Conservation (phyloP, 1,140 invertebrate genomes). For the Apis laboriosa region DNA sequence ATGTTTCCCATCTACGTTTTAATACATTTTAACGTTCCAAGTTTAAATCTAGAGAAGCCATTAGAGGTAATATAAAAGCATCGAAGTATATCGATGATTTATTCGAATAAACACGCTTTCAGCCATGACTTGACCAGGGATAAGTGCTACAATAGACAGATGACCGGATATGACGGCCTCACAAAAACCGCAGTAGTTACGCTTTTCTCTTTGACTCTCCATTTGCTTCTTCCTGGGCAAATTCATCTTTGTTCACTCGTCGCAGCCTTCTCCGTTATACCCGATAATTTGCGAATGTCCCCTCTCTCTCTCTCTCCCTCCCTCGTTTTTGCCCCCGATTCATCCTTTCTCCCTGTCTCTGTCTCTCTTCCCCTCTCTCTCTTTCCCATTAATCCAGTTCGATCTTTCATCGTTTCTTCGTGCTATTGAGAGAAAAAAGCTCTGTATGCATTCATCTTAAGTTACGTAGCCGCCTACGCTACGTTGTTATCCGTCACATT, state of each 20-base stretch:
- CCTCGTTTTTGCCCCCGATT: conserved; percentile 38
- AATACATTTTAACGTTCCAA: background rate
- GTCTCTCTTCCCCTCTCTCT: conserved; percentile 3
- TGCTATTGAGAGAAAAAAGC: conserved; percentile 33
- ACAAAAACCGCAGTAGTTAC: conserved; percentile 74
- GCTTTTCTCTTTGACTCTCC: conserved; percentile 61
- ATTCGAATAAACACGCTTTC: conserved; percentile 76
- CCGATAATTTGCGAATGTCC: conserved; percentile 44
- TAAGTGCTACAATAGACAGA: conserved; percentile 67
- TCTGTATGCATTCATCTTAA: conserved; percentile 31
- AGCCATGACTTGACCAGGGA: conserved; percentile 57
- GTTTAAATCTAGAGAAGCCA: background rate
- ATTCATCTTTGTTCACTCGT: conserved; percentile 49
- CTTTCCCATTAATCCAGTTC: conserved; percentile 54
- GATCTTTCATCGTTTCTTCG: conserved; percentile 50
- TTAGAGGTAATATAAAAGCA: conserved; percentile 51
- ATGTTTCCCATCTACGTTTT: no score
- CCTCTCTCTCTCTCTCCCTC: conserved; percentile 50
- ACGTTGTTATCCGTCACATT: conserved; percentile 2
- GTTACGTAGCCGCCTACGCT: conserved; percentile 7
- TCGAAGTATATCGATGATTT: conserved; percentile 72
- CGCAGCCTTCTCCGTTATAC: conserved; percentile 30
- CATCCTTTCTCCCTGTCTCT: background rate
- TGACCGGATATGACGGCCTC: conserved; percentile 76
- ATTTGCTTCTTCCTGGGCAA: conserved; percentile 40